Evolutionary conservation across 2,888 invertebrate species (phyloP).

Genomic region (Eurois occulta): DNA sequence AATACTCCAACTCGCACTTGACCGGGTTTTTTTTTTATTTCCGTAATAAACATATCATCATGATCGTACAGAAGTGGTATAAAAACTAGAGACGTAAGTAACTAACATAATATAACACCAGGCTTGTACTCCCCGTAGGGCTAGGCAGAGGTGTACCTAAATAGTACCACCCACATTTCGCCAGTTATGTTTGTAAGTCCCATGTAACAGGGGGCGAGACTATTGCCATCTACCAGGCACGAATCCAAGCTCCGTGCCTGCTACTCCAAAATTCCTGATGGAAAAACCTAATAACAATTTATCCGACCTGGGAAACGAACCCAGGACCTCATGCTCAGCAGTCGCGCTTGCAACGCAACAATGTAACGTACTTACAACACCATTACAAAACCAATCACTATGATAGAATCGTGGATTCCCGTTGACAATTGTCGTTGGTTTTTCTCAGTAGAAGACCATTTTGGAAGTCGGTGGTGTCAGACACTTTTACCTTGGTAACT

Average conservation of each 20-base stretch:
- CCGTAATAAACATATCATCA: constrained; percentile 5
- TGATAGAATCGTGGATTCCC: no score
- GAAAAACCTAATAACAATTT: background rate
- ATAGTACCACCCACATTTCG: background rate
- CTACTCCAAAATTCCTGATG: no score
- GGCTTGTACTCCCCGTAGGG: background rate
- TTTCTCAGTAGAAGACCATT: no score
- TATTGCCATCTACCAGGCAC: background rate
- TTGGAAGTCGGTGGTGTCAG: no score
- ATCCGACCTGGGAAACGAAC: background rate
- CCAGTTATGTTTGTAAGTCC: background rate
- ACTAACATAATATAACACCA: background rate
- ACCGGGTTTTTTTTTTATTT: background rate
- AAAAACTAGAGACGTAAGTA: background rate
- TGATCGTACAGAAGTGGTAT: background rate
- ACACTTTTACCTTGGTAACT: no score
- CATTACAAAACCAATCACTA: no score
- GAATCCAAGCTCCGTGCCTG: background rate
- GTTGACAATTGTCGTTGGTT: no score
- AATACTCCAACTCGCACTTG: no score
- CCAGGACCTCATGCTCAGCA: background rate
- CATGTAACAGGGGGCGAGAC: background rate
- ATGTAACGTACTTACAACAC: no score
- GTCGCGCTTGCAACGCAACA: no score
- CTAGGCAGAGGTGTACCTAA: background rate